Base-by-base conservation (phyloP, 2,113 vertebrate genomes). In the Gorilla gorilla region DNA sequence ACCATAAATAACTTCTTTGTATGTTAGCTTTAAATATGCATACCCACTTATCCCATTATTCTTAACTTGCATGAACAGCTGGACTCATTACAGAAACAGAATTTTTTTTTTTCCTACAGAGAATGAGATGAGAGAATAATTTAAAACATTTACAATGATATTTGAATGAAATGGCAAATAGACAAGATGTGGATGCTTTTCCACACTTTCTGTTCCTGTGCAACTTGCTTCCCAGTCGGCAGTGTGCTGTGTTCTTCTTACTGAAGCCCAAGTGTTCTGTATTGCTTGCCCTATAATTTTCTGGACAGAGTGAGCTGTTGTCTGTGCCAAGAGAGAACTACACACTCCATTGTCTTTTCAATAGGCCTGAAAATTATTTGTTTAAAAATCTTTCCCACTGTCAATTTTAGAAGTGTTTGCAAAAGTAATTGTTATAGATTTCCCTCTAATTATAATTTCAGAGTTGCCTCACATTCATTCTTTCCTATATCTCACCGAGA, bases 341-440 rank as follows among this genome's bases (percentile, higher is more conserved):
- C 52, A 97, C 92, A 97, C 84, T 96, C 68, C 90, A 98, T 97
- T 97, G 94, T 97, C 90, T 97, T 96, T 95, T 96, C 94, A 97
- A 97, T 89, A 89, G 76, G 73, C 84, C 81, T 96, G 94, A 96
- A 98, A 97, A 96, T 97, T 85, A 97, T 97, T 97, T 97, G 84
- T 88, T 97, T 96, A 96, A 97, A 96, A 96, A 96, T 92, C 90
- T 93, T 97, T 89, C 70, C 84, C 52, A 70, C 84, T 94, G 95
- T 95, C 81, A 92, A 66, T 89, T 97, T 96, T 84, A 84, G 52
- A 96, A 92, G 11, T 89, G 30, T 96, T 96, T 86, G 8, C 64
- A 64, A 85, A 93, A 96, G 17, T 93, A 84, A 96, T 93, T 85
- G 64, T 70, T 96, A 95, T 3, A 95, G 81, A 95, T 93, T 96